Conservation (phyloP, 35 echinoderm and acorn worm genomes). For the Ptychodera flava region DNA sequence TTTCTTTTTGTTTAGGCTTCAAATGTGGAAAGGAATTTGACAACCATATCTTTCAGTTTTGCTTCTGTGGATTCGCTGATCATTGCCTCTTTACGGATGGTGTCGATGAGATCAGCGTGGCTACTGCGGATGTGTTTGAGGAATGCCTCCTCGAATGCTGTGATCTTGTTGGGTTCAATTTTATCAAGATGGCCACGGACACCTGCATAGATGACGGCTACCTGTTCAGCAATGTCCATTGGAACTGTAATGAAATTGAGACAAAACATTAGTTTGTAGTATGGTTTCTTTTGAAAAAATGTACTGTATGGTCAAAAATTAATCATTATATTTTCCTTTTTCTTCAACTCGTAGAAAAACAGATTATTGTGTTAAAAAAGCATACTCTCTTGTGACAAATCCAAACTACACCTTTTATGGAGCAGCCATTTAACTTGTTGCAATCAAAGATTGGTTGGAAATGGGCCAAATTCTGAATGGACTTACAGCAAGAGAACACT, state of each 20-base stretch:
- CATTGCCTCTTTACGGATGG: constrained; percentile 56
- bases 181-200: constrained; percentile 94
- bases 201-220: constrained; percentile 92
- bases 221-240: constrained; percentile 97
- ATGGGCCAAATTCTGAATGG: too few species aligned
- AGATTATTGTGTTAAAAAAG: too few species aligned
- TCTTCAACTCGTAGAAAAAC: too few species aligned
- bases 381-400: too few species aligned
- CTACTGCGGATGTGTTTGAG: constrained; percentile 69
- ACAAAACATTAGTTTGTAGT: too few species aligned
- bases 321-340: too few species aligned
- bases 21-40: constrained; percentile 91
- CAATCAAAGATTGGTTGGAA: too few species aligned
- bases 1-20: constrained; percentile 76
- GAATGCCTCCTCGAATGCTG: constrained; percentile 77
- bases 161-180: constrained; percentile 82
- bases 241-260: constrained; percentile 42
- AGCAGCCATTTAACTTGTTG: too few species aligned
- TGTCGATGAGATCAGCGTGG: constrained; percentile 67
- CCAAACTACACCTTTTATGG: too few species aligned
- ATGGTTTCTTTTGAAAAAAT: not conserved
- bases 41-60: constrained; percentile 70
- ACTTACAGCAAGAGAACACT: too few species aligned
- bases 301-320: too few species aligned
- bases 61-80: constrained; percentile 64